Evolutionary conservation across 2,888 invertebrate species (phyloP).

Genomic region (Dorcus hopei): DNA sequence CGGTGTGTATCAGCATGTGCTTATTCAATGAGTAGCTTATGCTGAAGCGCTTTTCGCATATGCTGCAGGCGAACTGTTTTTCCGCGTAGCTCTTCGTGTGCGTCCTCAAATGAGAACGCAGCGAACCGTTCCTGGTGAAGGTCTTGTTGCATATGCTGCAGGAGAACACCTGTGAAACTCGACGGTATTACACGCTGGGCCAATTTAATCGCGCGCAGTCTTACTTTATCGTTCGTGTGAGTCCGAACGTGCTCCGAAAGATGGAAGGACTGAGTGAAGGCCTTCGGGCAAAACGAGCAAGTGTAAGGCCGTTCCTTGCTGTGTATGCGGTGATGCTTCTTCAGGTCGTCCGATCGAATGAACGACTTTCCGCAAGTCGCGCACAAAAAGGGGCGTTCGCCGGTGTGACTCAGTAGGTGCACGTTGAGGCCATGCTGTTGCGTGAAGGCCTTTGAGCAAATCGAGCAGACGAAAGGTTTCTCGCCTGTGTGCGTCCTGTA

Average conservation of each 20-base stretch:
- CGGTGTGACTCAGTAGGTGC: constrained; percentile 39
- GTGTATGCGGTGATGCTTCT: constrained; percentile 35
- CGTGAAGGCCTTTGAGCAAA: constrained; percentile 38
- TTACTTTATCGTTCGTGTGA: constrained; percentile 26
- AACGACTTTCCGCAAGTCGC: constrained; percentile 36
- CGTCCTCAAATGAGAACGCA: constrained; percentile 28
- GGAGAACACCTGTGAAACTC: constrained; percentile 19
- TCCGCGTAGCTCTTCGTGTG: constrained; percentile 26
- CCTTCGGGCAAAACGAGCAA: constrained; percentile 31
- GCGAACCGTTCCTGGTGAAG: constrained; percentile 28
- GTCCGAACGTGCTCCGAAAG: constrained; percentile 27
- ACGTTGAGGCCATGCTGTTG: constrained; percentile 38
- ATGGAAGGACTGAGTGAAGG: constrained; percentile 30
- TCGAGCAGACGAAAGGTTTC: constrained; percentile 35
- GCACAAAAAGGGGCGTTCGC: constrained; percentile 36
- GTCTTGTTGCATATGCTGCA: constrained; percentile 28
- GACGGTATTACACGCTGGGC: neutral
- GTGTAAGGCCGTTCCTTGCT: constrained; percentile 35
- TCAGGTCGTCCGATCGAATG: constrained; percentile 34
- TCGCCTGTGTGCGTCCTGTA: constrained; percentile 31
- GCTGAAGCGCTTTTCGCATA: constrained; percentile 29
- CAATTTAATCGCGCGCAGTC: neutral
- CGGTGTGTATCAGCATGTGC: constrained; percentile 31
- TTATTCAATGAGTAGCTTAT: constrained; percentile 27
- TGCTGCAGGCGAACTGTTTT: constrained; percentile 25